Percentiles rank a stretch among this genome's conserved stretches.
Conservation (phyloP, 2,888 invertebrate genomes). For the Rutpela maculata region DNA sequence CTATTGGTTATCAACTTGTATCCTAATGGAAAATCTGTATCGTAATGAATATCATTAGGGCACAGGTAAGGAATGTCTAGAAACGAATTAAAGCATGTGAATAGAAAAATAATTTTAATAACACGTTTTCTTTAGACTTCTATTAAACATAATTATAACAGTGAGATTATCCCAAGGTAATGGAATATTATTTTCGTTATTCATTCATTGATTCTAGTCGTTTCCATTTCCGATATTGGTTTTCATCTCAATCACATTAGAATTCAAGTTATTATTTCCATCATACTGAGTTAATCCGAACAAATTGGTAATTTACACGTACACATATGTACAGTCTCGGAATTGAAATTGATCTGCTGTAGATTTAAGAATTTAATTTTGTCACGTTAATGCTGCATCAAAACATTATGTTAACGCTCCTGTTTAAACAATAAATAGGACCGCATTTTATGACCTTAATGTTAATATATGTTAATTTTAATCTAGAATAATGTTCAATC, state of each 20-base stretch:
- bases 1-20: no score
- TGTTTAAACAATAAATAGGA: neutral
- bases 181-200: neutral
- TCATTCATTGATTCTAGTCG: neutral
- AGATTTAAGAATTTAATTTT: slow-evolving; percentile 7
- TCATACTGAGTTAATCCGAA: neutral
- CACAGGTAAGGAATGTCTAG: no score
- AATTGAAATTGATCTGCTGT: neutral
- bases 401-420: neutral
- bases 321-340: neutral
- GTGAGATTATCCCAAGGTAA: no score
- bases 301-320: slow-evolving; percentile 1
- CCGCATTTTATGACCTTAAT: neutral
- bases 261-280: neutral
- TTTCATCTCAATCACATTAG: neutral
- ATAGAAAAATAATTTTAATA: no score
- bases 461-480: neutral
- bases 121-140: no score
- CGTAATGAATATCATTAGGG: no score
- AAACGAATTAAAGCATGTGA: no score
- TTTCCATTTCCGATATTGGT: neutral
- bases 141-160: no score
- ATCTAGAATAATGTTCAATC: neutral
- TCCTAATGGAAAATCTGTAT: no score
- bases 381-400: neutral